These are phyloP conservation scores for Pristiophorus japonicus DNA, from an alignment of 2,113 vertebrate species.

Conservation along the genomic window DNA sequence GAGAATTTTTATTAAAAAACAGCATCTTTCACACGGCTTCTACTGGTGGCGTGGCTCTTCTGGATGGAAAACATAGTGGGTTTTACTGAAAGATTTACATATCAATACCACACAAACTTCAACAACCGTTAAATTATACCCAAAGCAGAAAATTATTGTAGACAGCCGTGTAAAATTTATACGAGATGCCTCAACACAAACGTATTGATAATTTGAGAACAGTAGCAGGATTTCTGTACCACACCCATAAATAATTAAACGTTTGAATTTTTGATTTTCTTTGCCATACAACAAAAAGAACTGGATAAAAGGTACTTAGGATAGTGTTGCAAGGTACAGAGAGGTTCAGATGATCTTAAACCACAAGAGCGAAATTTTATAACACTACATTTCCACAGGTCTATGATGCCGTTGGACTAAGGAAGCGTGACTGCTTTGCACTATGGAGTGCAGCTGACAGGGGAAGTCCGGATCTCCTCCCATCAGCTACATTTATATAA, in stretches of 20 bases:
- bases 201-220: not conserved
- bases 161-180: not conserved
- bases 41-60: not conserved
- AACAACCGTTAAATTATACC: not conserved
- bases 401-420: not conserved
- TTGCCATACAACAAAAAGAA: not conserved
- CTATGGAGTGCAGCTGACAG: not conserved
- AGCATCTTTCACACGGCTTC: not conserved
- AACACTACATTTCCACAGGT: not conserved
- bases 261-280: not conserved
- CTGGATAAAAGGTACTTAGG: not conserved
- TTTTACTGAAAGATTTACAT: conserved; percentile 9
- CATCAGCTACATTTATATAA: not conserved
- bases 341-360: not conserved
- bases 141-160: not conserved
- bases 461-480: not conserved
- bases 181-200: not conserved
- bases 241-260: not conserved
- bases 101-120: not conserved
- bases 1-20: not conserved
- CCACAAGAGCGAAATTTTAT: not conserved
- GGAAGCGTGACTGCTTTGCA: not conserved
- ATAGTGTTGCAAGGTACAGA: not conserved
- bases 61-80: not conserved
- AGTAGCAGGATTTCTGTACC: not conserved